Percentiles rank a stretch among this genome's conserved stretches.
Conservation (phyloP, 2,797 vertebrate genomes). For the Paratrypauchen microcephalus region DNA sequence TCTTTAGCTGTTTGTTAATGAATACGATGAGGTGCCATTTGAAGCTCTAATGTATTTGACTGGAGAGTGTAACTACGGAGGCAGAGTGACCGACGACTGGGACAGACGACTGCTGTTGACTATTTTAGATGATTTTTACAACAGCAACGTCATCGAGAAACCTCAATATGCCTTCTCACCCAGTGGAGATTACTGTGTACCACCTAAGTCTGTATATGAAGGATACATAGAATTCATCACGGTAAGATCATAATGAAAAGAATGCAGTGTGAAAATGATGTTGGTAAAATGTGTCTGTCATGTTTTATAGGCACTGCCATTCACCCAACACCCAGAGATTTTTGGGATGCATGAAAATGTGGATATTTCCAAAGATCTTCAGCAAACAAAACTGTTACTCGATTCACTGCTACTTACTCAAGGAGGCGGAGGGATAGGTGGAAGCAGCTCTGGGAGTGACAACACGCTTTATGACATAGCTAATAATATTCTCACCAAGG, state of each 20-base stretch:
- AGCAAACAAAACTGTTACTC: slow-evolving; percentile 91
- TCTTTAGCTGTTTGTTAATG: slow-evolving; percentile 89
- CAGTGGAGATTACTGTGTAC: slow-evolving; percentile 88
- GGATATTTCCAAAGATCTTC: slow-evolving; percentile 96
- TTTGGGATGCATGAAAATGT: slow-evolving; percentile 98
- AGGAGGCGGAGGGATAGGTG: slow-evolving; percentile 85
- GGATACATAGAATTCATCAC: slow-evolving; percentile 93
- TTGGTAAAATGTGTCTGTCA: not conserved
- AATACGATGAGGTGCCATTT: slow-evolving; percentile 89
- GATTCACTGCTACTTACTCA: slow-evolving; percentile 92
- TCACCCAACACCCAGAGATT: slow-evolving; percentile 89
- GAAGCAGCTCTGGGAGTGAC: slow-evolving; percentile 81
- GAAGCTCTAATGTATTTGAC: slow-evolving; percentile 94
- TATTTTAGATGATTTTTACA: slow-evolving; percentile 91
- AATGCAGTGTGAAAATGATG: not conserved
- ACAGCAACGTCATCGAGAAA: slow-evolving; percentile 81
- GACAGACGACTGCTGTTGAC: slow-evolving; percentile 93
- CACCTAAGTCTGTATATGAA: slow-evolving; percentile 86
- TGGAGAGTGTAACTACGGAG: slow-evolving; percentile 97
- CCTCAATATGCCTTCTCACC: slow-evolving; percentile 85
- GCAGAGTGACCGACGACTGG: slow-evolving; percentile 97
- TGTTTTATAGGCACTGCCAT: slow-evolving; percentile 82
- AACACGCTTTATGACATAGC: slow-evolving; percentile 85
- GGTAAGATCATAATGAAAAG: slow-evolving; percentile 68
- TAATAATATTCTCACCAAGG: slow-evolving; percentile 89